Base-by-base conservation (phyloP, 1,140 invertebrate species). In the Ceratosolen fusciceps region DNA sequence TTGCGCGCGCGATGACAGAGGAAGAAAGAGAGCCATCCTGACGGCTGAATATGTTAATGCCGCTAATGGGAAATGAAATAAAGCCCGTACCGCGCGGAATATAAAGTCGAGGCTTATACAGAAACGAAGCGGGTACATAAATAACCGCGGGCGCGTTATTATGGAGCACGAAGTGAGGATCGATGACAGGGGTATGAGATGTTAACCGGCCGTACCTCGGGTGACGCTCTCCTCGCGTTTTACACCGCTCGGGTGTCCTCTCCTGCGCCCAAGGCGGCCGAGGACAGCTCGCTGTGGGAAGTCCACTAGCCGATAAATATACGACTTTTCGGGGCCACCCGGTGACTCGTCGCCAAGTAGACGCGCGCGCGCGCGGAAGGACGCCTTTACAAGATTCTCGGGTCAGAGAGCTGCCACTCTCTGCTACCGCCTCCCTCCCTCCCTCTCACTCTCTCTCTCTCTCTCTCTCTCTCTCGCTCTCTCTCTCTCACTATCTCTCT, bases 181-280 rank as follows among this genome's bases (percentile, higher is more conserved):
- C 84, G 84, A 85, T 85, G 85, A 85, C 84, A 85, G 82, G 77
- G 77, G 52, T 74, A 58, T 80, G 80, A 83, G 84, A 81, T 84
- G 84, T 85, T 85, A 85, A 85, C 80, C 71, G 83, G 72, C 83
- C 84, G 83, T 85, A 83, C 79, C 74, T 79, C 70, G 70, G 52
- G 70, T 65, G 74, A 65, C 74, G 43, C 31, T 34, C 70, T 34
- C 70, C 49, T 54, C 75, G 67, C 65, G 77, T 79, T 68, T 82
- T 82, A 85, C 84, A 80, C 82, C 81, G 79, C 79, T 80, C 78
- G 80, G 47, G 73, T 62, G 56, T 74, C 60, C 37, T 77, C 52
- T 43, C 67, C 70, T 54, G 72, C 67, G 37, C 39, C 58, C 56
- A 37, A 43, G 54, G 54, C 56, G 79, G 60, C 77, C 43, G 83